Percentiles rank a stretch among this genome's conserved stretches.
Evolutionary conservation across 2,888 invertebrate genomes (phyloP).

Genomic region (Gnatocerus cornutus): DNA sequence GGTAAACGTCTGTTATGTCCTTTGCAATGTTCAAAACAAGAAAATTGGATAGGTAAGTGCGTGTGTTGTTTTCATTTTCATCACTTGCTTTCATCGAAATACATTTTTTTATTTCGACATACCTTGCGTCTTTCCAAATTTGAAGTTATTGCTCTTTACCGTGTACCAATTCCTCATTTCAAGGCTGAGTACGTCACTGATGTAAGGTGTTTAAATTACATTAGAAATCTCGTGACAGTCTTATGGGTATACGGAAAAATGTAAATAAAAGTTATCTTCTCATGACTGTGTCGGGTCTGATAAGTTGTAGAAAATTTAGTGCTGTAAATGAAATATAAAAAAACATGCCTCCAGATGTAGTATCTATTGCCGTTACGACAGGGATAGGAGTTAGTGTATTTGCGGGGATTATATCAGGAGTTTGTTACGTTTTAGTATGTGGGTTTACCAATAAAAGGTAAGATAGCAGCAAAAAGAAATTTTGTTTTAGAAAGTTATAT

Average conservation of each 20-base stretch:
- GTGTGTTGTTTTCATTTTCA: neutral
- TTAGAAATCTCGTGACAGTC: slow-evolving; percentile 43
- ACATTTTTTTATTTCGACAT: too few species aligned
- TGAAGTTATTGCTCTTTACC: neutral
- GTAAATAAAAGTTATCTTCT: slow-evolving; percentile 19
- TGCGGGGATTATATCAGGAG: slow-evolving; percentile 81
- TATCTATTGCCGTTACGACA: slow-evolving; percentile 74
- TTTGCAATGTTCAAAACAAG: neutral
- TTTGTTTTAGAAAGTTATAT: neutral
- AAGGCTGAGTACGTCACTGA: slow-evolving; percentile 54
- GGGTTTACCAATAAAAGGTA: slow-evolving; percentile 60
- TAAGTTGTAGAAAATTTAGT: neutral
- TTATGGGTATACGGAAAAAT: slow-evolving; percentile 21
- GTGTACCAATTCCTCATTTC: slow-evolving; percentile 56
- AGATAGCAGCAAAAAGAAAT: neutral
- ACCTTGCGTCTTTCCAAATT: neutral
- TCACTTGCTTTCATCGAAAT: neutral
- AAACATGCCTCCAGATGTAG: slow-evolving; percentile 73
- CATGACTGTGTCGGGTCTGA: slow-evolving; percentile 8
- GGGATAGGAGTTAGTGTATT: slow-evolving; percentile 78
- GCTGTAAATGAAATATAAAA: neutral
- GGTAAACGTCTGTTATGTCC: neutral
- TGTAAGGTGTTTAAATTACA: slow-evolving; percentile 35
- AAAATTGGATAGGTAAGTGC: slow-evolving; percentile 1
- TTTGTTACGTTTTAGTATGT: slow-evolving; percentile 77